These are phyloP conservation scores for Trinectes maculatus DNA, from an alignment of 2,113 vertebrate genomes.

Conservation along the genomic window DNA sequence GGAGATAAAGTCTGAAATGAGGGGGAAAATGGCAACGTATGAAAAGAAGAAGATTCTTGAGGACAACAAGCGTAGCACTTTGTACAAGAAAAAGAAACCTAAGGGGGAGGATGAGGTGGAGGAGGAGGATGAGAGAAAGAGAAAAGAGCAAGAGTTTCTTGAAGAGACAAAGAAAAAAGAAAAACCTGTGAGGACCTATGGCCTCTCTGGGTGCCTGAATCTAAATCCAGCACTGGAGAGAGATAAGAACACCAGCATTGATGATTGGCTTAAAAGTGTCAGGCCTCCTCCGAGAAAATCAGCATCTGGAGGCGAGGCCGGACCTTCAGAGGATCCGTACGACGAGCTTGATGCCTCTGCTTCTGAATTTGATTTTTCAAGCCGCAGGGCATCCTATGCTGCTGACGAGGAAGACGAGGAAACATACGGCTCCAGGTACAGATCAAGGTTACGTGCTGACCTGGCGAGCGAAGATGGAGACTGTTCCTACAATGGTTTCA, in stretches of 20 bases:
- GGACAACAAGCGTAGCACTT: constrained; percentile 92
- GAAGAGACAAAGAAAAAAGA: constrained; percentile 62
- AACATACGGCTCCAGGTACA: constrained; percentile 78
- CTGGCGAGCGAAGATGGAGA: constrained; percentile 60
- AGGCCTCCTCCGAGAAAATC: constrained; percentile 79
- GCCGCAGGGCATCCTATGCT: constrained; percentile 74
- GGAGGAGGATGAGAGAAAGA: constrained; percentile 64
- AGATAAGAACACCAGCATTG: constrained; percentile 78
- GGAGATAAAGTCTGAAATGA: constrained; percentile 89
- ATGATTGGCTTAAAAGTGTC: constrained; percentile 88
- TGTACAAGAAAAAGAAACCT: constrained; percentile 93
- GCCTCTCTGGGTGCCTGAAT: constrained; percentile 74
- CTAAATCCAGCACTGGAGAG: constrained; percentile 66
- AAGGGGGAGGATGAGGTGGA: constrained; percentile 81
- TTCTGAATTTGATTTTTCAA: constrained; percentile 85
- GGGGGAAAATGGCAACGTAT: constrained; percentile 89
- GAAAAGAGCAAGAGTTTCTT: constrained; percentile 75
- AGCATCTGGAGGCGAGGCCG: constrained; percentile 60
- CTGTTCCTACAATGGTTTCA: constrained; percentile 63
- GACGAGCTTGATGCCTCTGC: constrained; percentile 76
- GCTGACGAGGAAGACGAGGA: constrained; percentile 73
- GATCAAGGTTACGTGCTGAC: constrained; percentile 74
- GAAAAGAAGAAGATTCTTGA: constrained; percentile 90
- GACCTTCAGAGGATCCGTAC: constrained; percentile 45
- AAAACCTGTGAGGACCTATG: constrained; percentile 62